Percentiles rank a stretch among this genome's conserved stretches.
Conservation (phyloP, 2,113 vertebrate species). For the Epinephelus lanceolatus region DNA sequence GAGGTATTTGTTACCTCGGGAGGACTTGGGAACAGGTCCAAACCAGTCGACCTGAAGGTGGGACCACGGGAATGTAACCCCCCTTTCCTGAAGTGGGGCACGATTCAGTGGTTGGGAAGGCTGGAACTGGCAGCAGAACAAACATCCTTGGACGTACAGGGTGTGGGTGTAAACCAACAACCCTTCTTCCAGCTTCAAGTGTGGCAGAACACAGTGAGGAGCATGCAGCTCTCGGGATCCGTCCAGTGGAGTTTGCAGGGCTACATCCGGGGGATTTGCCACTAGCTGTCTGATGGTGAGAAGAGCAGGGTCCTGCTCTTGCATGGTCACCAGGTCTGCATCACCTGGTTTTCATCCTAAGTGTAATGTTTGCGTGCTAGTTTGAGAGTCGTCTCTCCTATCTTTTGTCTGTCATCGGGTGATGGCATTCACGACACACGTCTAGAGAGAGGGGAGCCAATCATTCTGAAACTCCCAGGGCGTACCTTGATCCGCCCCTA, state of each 20-base stretch:
- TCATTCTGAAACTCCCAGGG: not conserved
- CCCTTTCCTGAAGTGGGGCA: too few relatives aligned
- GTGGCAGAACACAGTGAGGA: too few relatives aligned
- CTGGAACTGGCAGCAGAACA: too few relatives aligned
- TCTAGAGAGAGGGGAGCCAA: not conserved
- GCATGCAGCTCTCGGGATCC: too few relatives aligned
- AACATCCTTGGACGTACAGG: too few relatives aligned
- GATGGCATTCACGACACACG: not conserved
- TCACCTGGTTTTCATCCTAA: not conserved
- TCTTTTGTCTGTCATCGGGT: too few relatives aligned
- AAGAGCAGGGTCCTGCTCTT: not conserved
- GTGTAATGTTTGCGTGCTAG: not conserved
- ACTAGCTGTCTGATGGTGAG: not conserved
- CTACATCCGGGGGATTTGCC: not conserved
- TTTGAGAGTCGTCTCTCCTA: not conserved
- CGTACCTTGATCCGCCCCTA: not conserved
- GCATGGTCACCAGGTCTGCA: not conserved
- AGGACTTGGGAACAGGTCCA: too few relatives aligned
- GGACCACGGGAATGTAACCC: too few relatives aligned
- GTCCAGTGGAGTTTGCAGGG: not conserved
- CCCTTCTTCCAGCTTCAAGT: too few relatives aligned
- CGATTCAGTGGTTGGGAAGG: too few relatives aligned
- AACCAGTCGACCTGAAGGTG: too few relatives aligned
- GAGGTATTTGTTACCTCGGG: not conserved
- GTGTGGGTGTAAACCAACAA: too few relatives aligned